These are phyloP conservation scores for Meghimatium bilineatum DNA, from an alignment of 2,888 invertebrate species.

Conservation along the genomic window DNA sequence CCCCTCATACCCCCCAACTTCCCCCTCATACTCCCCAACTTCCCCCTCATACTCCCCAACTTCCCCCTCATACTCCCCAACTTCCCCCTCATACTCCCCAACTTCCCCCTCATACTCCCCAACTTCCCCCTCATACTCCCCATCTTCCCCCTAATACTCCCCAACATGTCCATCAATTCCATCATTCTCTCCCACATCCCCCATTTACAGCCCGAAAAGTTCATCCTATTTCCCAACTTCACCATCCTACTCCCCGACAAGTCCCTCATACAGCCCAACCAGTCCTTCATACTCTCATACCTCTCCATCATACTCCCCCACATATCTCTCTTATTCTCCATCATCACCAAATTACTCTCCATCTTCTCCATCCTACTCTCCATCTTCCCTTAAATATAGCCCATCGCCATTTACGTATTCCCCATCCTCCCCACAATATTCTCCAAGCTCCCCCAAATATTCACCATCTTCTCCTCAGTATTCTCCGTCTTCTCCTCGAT, in stretches of 20 bases:
- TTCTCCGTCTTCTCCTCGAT: constrained; percentile 74
- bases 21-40: constrained; percentile 80
- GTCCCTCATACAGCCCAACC: constrained; percentile 83
- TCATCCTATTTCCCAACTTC: constrained; percentile 74
- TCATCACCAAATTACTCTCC: constrained; percentile 79
- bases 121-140: constrained; percentile 81
- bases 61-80: constrained; percentile 81
- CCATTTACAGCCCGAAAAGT: too few relatives aligned
- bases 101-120: constrained; percentile 82
- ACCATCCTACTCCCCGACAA: constrained; percentile 73
- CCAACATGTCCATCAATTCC: constrained; percentile 80
- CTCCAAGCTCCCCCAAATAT: constrained; percentile 81
- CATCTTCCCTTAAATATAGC: constrained; percentile 82
- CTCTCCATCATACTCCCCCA: constrained; percentile 92
- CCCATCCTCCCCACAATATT: constrained; percentile 86
- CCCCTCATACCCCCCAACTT: constrained; percentile 78
- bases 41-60: constrained; percentile 83
- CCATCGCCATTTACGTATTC: constrained; percentile 82
- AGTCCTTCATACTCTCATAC: constrained; percentile 84
- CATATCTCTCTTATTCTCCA: constrained; percentile 85
- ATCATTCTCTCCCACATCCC: constrained; percentile 81
- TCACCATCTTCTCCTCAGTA: constrained; percentile 76
- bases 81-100: constrained; percentile 72
- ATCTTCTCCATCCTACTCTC: constrained; percentile 71
- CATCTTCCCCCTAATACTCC: constrained; percentile 82